Conservation (phyloP, 2,888 invertebrate species). For the Spialia ferax region DNA sequence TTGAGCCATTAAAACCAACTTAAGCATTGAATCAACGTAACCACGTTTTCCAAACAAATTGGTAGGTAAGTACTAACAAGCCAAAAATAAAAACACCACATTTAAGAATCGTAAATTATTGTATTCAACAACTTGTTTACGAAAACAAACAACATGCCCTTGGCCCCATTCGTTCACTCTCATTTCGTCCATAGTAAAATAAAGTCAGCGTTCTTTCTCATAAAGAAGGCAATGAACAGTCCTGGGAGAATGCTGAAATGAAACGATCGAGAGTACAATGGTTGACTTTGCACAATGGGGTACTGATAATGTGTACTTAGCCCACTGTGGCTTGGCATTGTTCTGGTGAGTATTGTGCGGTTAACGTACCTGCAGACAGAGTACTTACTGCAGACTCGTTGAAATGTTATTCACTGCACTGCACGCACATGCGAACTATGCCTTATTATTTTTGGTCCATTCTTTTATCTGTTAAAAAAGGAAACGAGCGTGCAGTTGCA, state of each 20-base stretch:
- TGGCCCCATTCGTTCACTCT: conserved; percentile 42
- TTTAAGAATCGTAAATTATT: not conserved
- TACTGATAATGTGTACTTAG: conserved; percentile 35
- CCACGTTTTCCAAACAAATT: too few species aligned
- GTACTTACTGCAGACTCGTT: not conserved
- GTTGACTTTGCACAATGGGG: conserved; percentile 36
- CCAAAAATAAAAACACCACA: not conserved
- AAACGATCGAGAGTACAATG: conserved; percentile 53
- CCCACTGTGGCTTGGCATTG: conserved; percentile 29
- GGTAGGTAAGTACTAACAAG: too few species aligned
- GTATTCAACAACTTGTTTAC: conserved; percentile 12
- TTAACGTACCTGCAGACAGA: conserved; percentile 3
- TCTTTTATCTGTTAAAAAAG: too few species aligned
- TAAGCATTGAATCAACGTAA: too few species aligned
- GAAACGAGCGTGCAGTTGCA: too few species aligned
- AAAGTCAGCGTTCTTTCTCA: conserved; percentile 63
- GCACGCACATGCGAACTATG: not conserved
- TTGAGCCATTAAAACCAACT: too few species aligned
- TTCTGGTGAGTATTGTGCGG: not conserved
- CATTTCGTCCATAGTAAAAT: conserved; percentile 39
- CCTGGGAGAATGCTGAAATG: conserved; percentile 61
- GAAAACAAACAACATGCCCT: conserved; percentile 41
- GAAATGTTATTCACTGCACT: not conserved
- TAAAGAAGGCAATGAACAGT: conserved; percentile 49
- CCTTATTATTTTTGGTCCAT: too few species aligned